Evolutionary conservation across 2,113 vertebrate species (phyloP), one percentile per base, ranked within the genome.

Genomic region (Seriola dumerili): DNA sequence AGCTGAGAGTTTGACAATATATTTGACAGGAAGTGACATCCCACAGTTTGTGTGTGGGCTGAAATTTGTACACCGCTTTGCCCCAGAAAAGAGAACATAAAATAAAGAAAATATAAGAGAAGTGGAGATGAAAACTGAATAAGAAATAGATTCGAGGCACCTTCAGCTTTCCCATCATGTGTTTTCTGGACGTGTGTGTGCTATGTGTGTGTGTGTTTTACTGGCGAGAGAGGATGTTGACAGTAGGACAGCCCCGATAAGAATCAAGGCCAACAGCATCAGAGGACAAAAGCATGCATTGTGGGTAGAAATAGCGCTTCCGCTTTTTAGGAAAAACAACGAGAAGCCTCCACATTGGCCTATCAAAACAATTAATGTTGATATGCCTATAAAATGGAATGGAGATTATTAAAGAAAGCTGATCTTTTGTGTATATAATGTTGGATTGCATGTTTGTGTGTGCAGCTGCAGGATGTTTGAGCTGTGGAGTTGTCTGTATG

Each of bases 261-360:
- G 65, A 80, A 92, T 93, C 92, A 58, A 86, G 88, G 85, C 80
- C 70, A 54, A 50, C 25, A 1, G 78, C 46, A 63, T 85, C 61
- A 40, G 73, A 81, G 82, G 81, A 93, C 90, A 93, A 93, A 93
- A 82, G 74, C 73, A 10, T 52, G 77, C 72, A 89, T 91, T 93
- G 89, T 92, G 59, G 80, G 61, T 78, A 72, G 61, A 78, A 88
- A 85, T 72, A 81, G 80, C 78, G 38, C 90, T 87, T 91, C 89
- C 88, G 87, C 72, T 44, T 86, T 87, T 87, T 52, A 85, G 74
- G 83, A 54, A 84, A 84, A 89, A 83, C 84, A 88, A 21, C 1
- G 75, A 75, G 34, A 68, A 77, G 54, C 74, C 61, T 80, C 36
- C 9, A 32, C 65, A 17, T 61, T 14, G 61, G 42, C 63, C 54